These are phyloP conservation scores for Stigmatopora argus DNA, from an alignment of 2,113 vertebrate genomes.

Conservation along the genomic window DNA sequence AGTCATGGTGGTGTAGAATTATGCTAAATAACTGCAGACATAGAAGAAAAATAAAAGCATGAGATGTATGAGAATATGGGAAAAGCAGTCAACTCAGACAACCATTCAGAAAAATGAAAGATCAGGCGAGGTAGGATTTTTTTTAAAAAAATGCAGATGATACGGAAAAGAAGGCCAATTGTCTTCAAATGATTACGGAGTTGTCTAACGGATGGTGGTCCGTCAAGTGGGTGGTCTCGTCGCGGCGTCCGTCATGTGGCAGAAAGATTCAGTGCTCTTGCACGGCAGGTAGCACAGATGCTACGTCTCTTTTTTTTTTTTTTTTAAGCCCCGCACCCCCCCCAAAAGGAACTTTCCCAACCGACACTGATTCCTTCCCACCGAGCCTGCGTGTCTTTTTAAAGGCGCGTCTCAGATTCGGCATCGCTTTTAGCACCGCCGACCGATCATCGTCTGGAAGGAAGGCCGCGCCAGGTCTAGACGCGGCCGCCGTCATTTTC, in stretches of 20 bases:
- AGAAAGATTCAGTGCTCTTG: slow-evolving; percentile 49
- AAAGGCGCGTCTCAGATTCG: not conserved
- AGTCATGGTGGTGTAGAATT: no score
- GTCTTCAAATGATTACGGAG: not conserved
- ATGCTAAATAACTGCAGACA: no score
- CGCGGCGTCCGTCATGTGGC: slow-evolving; percentile 54
- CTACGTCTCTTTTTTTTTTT: no score
- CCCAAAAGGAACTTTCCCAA: no score
- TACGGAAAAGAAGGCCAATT: not conserved
- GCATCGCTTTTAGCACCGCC: not conserved
- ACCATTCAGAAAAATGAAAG: no score
- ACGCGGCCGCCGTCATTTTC: not conserved
- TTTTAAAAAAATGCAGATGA: no score
- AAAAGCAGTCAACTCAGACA: no score
- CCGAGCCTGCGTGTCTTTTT: slow-evolving; percentile 1
- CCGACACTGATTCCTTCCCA: no score
- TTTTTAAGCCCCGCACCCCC: no score
- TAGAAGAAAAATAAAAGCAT: no score
- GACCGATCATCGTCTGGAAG: not conserved
- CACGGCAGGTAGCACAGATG: slow-evolving; percentile 63
- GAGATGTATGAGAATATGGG: no score
- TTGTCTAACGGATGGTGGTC: slow-evolving; percentile 37
- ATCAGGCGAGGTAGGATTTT: no score
- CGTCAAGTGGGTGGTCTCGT: slow-evolving; percentile 58
- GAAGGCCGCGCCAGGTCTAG: not conserved